A percentile compares a stretch with the other conserved stretches of the same genome.
phyloP scores from a whole-genome alignment of 2,113 vertebrate species.

The Pseudopipra pipra region DNA sequence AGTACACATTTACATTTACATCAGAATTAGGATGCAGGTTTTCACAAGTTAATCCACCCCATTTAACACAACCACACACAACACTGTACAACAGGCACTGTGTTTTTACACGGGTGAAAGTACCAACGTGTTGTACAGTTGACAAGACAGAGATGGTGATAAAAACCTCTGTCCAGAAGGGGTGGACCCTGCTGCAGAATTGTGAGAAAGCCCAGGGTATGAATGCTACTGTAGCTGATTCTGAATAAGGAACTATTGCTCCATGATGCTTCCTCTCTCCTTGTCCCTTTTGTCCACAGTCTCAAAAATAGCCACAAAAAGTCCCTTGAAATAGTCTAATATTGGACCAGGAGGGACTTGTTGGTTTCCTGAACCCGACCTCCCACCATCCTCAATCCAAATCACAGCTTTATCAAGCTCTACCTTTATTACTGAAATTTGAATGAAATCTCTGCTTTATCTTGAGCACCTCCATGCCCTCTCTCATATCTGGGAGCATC shows the following conservation, averaged over 20 bases:
- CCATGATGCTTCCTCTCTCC: neutral
- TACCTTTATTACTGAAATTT: neutral
- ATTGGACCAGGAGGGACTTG: neutral
- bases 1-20: neutral
- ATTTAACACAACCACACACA: neutral
- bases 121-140: rapidly evolving
- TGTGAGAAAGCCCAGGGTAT: neutral
- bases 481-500: neutral
- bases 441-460: neutral
- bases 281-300: neutral
- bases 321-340: neutral
- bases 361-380: neutral
- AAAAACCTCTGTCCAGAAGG: neutral
- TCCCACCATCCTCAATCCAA: neutral
- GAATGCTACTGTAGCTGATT: neutral
- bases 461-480: neutral
- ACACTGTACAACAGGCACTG: neutral
- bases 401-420: neutral
- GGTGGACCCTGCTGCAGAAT: neutral
- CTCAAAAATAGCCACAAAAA: neutral
- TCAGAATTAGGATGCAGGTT: constrained; percentile 7
- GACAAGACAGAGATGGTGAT: neutral
- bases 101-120: neutral
- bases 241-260: neutral
- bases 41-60: neutral